A percentile compares a stretch with the other conserved stretches of the same genome.
Conservation (phyloP, 2,888 invertebrate species). For the Lymantria dispar region DNA sequence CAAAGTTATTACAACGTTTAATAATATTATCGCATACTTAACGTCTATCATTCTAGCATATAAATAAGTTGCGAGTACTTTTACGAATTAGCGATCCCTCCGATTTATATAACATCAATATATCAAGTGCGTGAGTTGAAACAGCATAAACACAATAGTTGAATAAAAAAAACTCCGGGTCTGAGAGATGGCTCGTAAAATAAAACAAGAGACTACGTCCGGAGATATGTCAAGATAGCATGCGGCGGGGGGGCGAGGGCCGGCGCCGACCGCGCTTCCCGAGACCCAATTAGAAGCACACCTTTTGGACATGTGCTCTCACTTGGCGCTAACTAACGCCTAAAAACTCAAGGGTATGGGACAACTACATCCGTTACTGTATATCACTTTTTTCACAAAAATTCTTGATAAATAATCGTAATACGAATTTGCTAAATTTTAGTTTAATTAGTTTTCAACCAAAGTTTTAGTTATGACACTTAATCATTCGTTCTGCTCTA, state of each 20-base stretch:
- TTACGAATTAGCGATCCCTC: slow-evolving; percentile 55
- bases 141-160: slow-evolving; percentile 68
- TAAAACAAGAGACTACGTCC: slow-evolving; percentile 78
- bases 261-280: slow-evolving; percentile 63
- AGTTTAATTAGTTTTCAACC: too few species aligned
- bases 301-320: slow-evolving; percentile 80
- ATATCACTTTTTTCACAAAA: slow-evolving; percentile 57
- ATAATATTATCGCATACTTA: too few species aligned
- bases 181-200: slow-evolving; percentile 79
- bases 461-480: too few species aligned
- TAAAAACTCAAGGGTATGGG: slow-evolving; percentile 62
- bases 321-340: slow-evolving; percentile 69
- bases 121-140: slow-evolving; percentile 64
- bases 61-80: slow-evolving; percentile 40
- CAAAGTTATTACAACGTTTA: too few species aligned
- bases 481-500: too few species aligned
- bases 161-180: slow-evolving; percentile 56
- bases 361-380: slow-evolving; percentile 68
- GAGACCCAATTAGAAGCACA: slow-evolving; percentile 81
- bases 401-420: slow-evolving; percentile 7
- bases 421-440: slow-evolving; percentile 1
- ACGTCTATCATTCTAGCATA: slow-evolving; percentile 1
- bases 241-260: slow-evolving; percentile 67
- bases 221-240: slow-evolving; percentile 81
- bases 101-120: slow-evolving; percentile 62